Evolutionary conservation across 2,113 vertebrate species (phyloP).

Genomic region (Thinocorus orbignyianus): DNA sequence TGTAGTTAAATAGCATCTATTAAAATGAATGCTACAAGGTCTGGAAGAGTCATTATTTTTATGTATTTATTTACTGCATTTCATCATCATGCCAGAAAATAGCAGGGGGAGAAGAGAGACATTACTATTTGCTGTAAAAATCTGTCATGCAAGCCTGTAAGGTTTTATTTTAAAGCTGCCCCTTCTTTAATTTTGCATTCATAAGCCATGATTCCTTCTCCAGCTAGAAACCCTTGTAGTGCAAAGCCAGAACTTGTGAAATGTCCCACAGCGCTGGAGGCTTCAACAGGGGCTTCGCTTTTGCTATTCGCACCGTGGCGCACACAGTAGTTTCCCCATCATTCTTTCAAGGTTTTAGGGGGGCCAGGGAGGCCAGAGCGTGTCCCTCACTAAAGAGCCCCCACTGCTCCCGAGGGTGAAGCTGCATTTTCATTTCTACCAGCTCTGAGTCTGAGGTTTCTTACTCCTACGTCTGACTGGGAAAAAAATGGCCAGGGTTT

Average conservation of each 20-base stretch:
- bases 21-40: constrained; percentile 34
- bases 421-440: not conserved
- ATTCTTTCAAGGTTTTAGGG: not conserved
- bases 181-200: not conserved
- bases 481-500: accelerated
- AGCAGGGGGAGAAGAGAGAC: not conserved
- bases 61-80: constrained; percentile 3
- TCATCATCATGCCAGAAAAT: not conserved
- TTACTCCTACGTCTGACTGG: not conserved
- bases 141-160: not conserved
- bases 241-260: not conserved
- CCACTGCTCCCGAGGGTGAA: not conserved
- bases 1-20: constrained; percentile 46
- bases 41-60: constrained; percentile 50
- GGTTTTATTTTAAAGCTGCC: not conserved
- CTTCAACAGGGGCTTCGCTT: not conserved
- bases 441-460: not conserved
- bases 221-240: not conserved
- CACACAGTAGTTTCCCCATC: accelerated
- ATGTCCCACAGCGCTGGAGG: accelerated
- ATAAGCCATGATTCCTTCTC: not conserved
- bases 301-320: not conserved
- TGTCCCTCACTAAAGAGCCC: not conserved
- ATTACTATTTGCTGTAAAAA: not conserved
- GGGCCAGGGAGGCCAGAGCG: not conserved